Evolutionary conservation across 2,113 vertebrate genomes (phyloP), one percentile per base, ranked within the genome.

Genomic region (Amblyopsis rosae): DNA sequence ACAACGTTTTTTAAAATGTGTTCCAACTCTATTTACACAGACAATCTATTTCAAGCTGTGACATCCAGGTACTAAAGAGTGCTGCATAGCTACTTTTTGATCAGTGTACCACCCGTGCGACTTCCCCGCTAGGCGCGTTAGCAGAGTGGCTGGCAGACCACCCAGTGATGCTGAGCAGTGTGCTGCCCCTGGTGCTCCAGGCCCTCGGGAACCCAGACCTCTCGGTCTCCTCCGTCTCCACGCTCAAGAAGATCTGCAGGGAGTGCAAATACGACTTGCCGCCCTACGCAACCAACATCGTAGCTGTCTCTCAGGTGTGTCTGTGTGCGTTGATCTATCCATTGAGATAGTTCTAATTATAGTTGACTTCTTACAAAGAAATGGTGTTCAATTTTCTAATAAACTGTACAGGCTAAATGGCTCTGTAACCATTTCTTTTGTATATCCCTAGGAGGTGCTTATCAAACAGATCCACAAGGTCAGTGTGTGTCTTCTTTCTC

Each of bases 381-480:
- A 72, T 35, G 41, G 6, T 47, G 26, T 62, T 47, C 4, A 15
- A 66, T 54, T 73, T 65, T 49, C 4, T 12, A 51, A 5, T 64
- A 33, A 35, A 11, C 54, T 33, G 53, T 73, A 12, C 41, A 63
- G 53, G 6, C 49, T 59, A 50, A 55, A 69, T 66, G 60, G 6
- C 35, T 69, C 54, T 57, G 60, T 3, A 64, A 6, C 65, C 32
- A 6, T 75, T 3, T 77, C 13, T 77, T 33, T 51, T 69, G 62
- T 82, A 33, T 64, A 53, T 59, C 59, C 81, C 1, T 80, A 99
- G 98, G 98, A 98, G 86, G 98, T 99, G 83, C 92, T 99, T 76
- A 97, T 99, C 92, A 99, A 99, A 89, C 98, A 99, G 90, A 98
- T 99, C 86, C 98, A 99, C 90, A 99, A 99, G 97, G 98, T 99